These are phyloP conservation scores for Protosalanx chinensis DNA, from an alignment of 2,797 vertebrate genomes.

Conservation along the genomic window DNA sequence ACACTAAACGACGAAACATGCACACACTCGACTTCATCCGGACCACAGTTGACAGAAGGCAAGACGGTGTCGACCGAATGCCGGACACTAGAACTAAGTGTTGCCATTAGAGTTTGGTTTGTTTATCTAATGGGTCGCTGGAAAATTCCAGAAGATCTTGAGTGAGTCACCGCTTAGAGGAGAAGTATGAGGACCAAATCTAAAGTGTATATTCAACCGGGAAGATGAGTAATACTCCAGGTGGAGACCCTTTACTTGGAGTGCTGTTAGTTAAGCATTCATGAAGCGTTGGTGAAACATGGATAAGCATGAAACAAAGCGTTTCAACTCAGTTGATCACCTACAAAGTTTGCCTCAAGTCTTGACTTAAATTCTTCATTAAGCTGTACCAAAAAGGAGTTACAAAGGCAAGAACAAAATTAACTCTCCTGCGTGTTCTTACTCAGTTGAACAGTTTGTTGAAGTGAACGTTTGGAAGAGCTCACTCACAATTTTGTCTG, in stretches of 20 bases:
- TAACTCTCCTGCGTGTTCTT: too few species aligned
- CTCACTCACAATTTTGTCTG: conserved; percentile 94
- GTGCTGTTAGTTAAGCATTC: too few species aligned
- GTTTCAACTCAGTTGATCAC: too few species aligned
- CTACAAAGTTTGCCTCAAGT: too few species aligned
- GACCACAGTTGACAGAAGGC: neutral
- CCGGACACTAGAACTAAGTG: conserved; percentile 62
- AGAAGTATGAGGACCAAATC: conserved; percentile 34
- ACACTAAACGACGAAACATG: neutral
- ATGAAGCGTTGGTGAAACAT: conserved; percentile 12
- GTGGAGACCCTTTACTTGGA: too few species aligned
- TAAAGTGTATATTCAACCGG: conserved; percentile 39
- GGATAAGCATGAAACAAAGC: neutral
- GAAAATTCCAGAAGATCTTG: conserved; percentile 53
- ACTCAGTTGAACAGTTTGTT: neutral
- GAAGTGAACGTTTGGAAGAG: neutral
- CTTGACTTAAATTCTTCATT: too few species aligned
- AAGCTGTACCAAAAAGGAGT: too few species aligned
- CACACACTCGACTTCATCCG: neutral
- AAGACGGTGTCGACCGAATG: conserved; percentile 35
- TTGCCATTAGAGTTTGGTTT: conserved; percentile 50
- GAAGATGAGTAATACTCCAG: too few species aligned
- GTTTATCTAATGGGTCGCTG: conserved; percentile 54
- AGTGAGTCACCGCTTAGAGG: conserved; percentile 48
- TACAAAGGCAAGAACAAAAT: too few species aligned